A percentile compares a stretch with the other conserved stretches of the same genome.
These are phyloP conservation scores for Actinostola sp. DNA, from an alignment of 92 coral and sea anemone species.

Conservation along the genomic window DNA sequence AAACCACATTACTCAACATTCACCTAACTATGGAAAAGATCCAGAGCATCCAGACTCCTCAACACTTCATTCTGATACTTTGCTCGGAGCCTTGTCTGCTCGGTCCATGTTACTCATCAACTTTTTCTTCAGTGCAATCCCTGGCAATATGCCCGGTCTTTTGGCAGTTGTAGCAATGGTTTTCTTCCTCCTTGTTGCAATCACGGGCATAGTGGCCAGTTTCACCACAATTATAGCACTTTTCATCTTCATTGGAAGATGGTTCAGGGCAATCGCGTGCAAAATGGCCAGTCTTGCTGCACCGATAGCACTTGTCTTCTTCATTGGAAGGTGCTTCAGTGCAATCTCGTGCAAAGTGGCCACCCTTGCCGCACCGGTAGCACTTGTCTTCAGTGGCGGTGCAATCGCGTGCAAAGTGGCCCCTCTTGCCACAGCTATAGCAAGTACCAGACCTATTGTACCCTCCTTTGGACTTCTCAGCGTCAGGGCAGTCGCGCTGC, in stretches of 20 bases:
- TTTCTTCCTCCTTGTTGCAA: slow-evolving; percentile 45
- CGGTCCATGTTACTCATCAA: slow-evolving; percentile 4
- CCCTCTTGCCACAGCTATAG: slow-evolving; percentile 77
- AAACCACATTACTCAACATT: slow-evolving; percentile 41
- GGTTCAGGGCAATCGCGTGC: slow-evolving; percentile 60
- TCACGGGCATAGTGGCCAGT: slow-evolving; percentile 91
- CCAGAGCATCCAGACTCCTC: slow-evolving; percentile 2
- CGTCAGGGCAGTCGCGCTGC: slow-evolving; percentile 77
- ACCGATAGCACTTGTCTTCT: slow-evolving; percentile 49
- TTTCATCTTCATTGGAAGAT: slow-evolving; percentile 23
- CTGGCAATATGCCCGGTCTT: slow-evolving; percentile 62
- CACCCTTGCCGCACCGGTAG: slow-evolving; percentile 72
- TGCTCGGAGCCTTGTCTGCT: slow-evolving; percentile 11
- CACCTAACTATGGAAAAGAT: slow-evolving; percentile 34
- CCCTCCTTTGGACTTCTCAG: too few relatives aligned
- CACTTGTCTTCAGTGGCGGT: slow-evolving; percentile 25
- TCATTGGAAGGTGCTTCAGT: slow-evolving; percentile 25
- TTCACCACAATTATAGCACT: slow-evolving; percentile 80
- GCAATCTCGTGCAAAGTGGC: slow-evolving; percentile 94
- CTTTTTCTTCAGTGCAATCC: slow-evolving; percentile 54
- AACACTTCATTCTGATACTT: background rate
- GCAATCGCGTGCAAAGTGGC: slow-evolving; percentile 95
- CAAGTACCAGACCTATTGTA: slow-evolving; percentile 32
- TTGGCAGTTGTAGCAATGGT: slow-evolving; percentile 62
- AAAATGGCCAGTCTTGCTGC: slow-evolving; percentile 68